A percentile compares a stretch with the other conserved stretches of the same genome.
phyloP scores from a whole-genome alignment of 2,113 vertebrate species.

The zebrafish (Danio rerio) region GRCz12tu NC_133194.1:43310501-43311000 shows the following conservation, averaged over 20 bases:
- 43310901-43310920: slow-evolving; percentile 56
- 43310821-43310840: background rate
- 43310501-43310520: too few species aligned
- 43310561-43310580: too few species aligned
- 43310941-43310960: slow-evolving; percentile 59
- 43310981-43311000: background rate
- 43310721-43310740: slow-evolving; percentile 44
- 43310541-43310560: too few species aligned
- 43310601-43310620: background rate
- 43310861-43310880: slow-evolving; percentile 15
- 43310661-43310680: too few species aligned
- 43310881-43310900: slow-evolving; percentile 33
- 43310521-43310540: too few species aligned
- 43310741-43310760: slow-evolving; percentile 33
- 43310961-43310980: slow-evolving; percentile 47
- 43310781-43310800: slow-evolving; percentile 23
- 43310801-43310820: slow-evolving; percentile 36
- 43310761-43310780: slow-evolving; percentile 51
- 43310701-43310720: slow-evolving; percentile 50
- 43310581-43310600: too few species aligned
- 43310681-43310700: background rate
- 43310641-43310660: background rate
- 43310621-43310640: background rate
- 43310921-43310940: slow-evolving; percentile 53
- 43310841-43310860: slow-evolving; percentile 17